Base-by-base conservation (phyloP, 1,140 invertebrate species). In the Pseudomyrmex concolor region DNA sequence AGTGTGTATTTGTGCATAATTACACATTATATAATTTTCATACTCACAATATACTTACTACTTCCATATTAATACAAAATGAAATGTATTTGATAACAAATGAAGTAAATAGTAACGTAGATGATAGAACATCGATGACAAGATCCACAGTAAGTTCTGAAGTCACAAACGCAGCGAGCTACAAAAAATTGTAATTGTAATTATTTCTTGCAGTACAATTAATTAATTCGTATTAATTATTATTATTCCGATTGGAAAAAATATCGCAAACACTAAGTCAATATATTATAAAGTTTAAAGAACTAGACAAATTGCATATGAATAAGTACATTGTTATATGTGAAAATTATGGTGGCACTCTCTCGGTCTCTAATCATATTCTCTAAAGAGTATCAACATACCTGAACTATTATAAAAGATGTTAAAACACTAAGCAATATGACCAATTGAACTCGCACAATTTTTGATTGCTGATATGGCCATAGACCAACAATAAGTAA, bases 331-430 rank as follows among this genome's bases (percentile, higher is more conserved):
- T 25, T 25, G 25, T 25, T 25, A 25, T 0, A 25, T 25, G 25
- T 25, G 3, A 25, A 25, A 25, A 25, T 25, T 25, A 25, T 4
- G 25, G 0, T 25, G 25, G 25, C 25, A 25, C 3, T 25, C 3
- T 3, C 12, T 25, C 3, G 25, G 10, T 50, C 1, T 50, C 12
- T 50, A 50, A 13, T 25, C 8, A 50, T 50, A 50, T 12, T 50
- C 3, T 25, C 25, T 25, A 25, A 25, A 25, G 2, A 25, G 0
- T 25, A 25, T 25, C 25, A 5, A 54, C 7, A 12, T 54, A 70
- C 48, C 67, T 70, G 67, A 54, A 70, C 34, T 54, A 70, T 2
- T 54, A 54, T 17, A 25, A 54, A 70, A n/a, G 15, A 50, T 1
- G 15, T 3, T 3, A 54, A n/a, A 70, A 70, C 54, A 54, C 17